These are phyloP conservation scores for Erynnis tages DNA, from an alignment of 2,888 invertebrate species.

Conservation along the genomic window DNA sequence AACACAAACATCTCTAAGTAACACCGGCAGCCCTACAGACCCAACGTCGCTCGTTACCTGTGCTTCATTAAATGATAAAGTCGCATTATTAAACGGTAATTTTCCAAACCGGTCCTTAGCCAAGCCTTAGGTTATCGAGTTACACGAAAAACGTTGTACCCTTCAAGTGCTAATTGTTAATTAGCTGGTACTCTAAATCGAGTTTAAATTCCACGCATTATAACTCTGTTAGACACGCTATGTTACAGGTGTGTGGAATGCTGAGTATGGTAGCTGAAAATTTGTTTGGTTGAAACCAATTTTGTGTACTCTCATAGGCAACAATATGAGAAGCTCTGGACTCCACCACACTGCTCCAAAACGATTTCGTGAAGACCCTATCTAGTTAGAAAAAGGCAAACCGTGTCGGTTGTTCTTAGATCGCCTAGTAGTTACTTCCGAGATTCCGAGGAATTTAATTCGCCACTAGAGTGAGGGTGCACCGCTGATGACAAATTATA, in stretches of 20 bases:
- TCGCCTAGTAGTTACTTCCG: too few species aligned
- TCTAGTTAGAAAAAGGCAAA: too few species aligned
- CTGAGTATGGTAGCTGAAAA: background rate
- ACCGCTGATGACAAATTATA: too few species aligned
- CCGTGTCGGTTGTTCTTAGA: too few species aligned
- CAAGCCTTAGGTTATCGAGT: slow-evolving; percentile 2
- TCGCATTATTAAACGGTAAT: background rate
- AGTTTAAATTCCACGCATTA: slow-evolving; percentile 16
- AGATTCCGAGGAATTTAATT: too few species aligned
- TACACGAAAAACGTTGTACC: slow-evolving; percentile 15
- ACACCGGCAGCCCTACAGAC: too few species aligned
- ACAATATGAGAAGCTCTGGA: too few species aligned
- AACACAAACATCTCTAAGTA: too few species aligned
- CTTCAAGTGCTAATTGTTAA: slow-evolving; percentile 18
- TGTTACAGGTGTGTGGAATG: background rate
- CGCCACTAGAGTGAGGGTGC: too few species aligned
- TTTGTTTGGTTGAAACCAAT: background rate
- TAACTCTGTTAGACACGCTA: slow-evolving; percentile 6
- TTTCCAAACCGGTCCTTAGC: background rate
- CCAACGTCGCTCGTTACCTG: background rate
- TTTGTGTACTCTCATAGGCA: too few species aligned
- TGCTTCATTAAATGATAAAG: slow-evolving; percentile 10
- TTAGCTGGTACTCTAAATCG: slow-evolving; percentile 8
- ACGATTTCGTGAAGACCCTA: too few species aligned
- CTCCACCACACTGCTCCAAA: too few species aligned